A percentile compares a stretch with the other conserved stretches of the same genome.
These are phyloP conservation scores for Eledone cirrhosa DNA, from an alignment of 2,888 invertebrate species.

Conservation along the genomic window DNA sequence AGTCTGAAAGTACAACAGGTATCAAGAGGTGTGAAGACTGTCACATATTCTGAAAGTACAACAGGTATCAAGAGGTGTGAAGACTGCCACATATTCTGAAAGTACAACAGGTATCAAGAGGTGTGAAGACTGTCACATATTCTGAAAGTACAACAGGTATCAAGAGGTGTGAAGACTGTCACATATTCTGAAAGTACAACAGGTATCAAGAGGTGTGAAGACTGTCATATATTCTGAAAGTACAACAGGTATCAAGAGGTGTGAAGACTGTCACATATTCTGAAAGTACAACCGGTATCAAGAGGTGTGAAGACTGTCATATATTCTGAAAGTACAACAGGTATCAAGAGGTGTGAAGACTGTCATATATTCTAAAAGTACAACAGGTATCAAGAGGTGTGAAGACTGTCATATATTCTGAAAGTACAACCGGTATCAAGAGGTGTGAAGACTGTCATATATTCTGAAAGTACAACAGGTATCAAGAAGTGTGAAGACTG, in stretches of 20 bases:
- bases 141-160: conserved; percentile 38
- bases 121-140: conserved; percentile 86
- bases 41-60: conserved; percentile 75
- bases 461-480: conserved; percentile 66
- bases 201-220: conserved; percentile 73
- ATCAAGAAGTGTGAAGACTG: conserved; percentile 73
- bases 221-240: conserved; percentile 78
- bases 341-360: conserved; percentile 74
- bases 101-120: conserved; percentile 50
- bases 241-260: conserved; percentile 67
- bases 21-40: conserved; percentile 76
- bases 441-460: conserved; percentile 84
- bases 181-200: conserved; percentile 70
- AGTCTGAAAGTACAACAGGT: conserved; percentile 66
- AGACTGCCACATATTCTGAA: conserved; percentile 81
- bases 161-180: conserved; percentile 81
- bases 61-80: conserved; percentile 70
- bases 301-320: conserved; percentile 84
- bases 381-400: conserved; percentile 69
- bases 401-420: conserved; percentile 82
- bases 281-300: conserved; percentile 29
- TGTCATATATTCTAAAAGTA: conserved; percentile 77
- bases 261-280: conserved; percentile 83
- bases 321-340: conserved; percentile 67
- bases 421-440: neutral